Base-by-base conservation (phyloP, 2,888 invertebrate genomes). In the Adineta ricciae region DNA sequence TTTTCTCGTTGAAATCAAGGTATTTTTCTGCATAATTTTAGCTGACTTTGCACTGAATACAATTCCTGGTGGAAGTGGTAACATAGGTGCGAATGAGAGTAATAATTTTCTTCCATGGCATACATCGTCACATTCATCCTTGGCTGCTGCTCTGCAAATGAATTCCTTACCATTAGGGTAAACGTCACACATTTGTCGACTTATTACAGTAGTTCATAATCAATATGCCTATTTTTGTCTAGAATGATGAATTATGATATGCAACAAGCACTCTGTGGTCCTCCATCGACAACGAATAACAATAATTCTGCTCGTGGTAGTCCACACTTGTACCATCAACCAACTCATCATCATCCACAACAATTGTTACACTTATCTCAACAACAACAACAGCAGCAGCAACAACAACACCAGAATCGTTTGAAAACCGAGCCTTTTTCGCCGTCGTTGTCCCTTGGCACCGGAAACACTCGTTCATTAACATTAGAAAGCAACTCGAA, bases 21-120 rank as follows among this genome's bases (percentile, higher is more conserved):
- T 46, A 46, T 46, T 46, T 46, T 46, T 46, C 11, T 16, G 46
- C 11, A 46, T 16, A 41, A 11, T 78, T 41, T 38, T 78, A 46
- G 46, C 46, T 46, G 46, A 78, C n/a, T 78, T 78, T 78, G 5
- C 78, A 78, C 41, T 78, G 8, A 78, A 38, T 64, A 32, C 64
- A 32, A 5, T 32, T 46, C 46, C 46, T 50, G 50, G 50, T 32
- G 32, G 64, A 4, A 16, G 41, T 78, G 78, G 41, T 32, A 64
- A 64, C 32, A 14, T 64, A 2, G 19, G 64, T 32, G 19, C 32
- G 16, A 27, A 16, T 41, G 78, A 78, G 11, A 41, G 24, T n/a
- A 78, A 78, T n/a, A 78, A 78, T 78, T 78, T 78, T 78, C 41
- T 41, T 78, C 41, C 78, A 38, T 78, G 78, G 78, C 78, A 78